phyloP scores from a whole-genome alignment of 2,113 vertebrate genomes.

The Panthera tigris region DNA sequence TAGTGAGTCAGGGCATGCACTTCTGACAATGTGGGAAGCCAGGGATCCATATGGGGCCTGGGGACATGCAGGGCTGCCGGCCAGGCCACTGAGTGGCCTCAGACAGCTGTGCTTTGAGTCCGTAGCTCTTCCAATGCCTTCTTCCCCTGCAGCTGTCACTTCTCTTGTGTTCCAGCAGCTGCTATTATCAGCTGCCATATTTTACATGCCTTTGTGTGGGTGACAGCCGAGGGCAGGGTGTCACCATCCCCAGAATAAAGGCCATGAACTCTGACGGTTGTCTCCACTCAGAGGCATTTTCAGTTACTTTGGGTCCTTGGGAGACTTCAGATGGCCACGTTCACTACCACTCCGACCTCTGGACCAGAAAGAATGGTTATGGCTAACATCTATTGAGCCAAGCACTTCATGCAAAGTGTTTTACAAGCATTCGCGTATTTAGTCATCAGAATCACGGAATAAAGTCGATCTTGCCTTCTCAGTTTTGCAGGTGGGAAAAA shows the following conservation, averaged over 20 bases:
- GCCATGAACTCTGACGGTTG: not conserved
- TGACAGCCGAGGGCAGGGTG: conserved; percentile 2
- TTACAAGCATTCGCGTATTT: not conserved
- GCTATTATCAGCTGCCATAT: conserved; percentile 59
- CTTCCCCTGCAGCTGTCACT: not conserved
- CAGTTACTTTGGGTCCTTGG: not conserved
- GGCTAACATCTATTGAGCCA: not conserved
- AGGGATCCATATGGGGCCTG: not conserved
- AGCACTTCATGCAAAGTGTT: not conserved
- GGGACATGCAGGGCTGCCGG: not conserved
- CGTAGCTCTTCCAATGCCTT: not conserved
- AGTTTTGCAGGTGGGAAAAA: not conserved
- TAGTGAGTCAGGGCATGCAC: not conserved
- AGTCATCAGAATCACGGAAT: not conserved
- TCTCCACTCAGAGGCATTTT: conserved; percentile 13
- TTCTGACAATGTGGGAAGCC: not conserved
- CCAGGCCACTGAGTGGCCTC: conserved; percentile 23
- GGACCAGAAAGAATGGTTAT: not conserved
- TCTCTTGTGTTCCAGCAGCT: not conserved
- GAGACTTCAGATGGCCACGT: not conserved
- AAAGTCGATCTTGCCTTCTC: not conserved
- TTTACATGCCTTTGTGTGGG: conserved; percentile 55
- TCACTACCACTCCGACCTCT: not conserved
- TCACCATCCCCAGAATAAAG: conserved; percentile 35
- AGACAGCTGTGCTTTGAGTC: conserved; percentile 24